These are phyloP conservation scores for Hymenopus coronatus DNA, from an alignment of 2,888 invertebrate species.

Conservation along the genomic window DNA sequence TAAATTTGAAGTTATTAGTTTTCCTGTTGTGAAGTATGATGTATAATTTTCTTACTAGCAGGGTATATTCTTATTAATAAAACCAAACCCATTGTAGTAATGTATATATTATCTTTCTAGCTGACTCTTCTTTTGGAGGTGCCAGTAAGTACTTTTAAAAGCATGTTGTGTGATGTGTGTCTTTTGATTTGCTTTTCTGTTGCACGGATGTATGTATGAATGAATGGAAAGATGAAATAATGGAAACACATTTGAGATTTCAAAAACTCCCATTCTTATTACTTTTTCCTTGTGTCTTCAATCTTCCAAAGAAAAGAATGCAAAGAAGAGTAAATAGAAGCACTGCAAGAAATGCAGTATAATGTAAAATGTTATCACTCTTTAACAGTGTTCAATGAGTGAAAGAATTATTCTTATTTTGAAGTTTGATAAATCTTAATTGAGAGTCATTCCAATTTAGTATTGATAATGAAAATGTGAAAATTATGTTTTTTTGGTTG, in stretches of 20 bases:
- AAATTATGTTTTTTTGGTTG: too few species aligned
- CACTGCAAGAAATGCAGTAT: too few species aligned
- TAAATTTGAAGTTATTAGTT: not conserved
- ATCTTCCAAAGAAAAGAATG: too few species aligned
- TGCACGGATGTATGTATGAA: not conserved
- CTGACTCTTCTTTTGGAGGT: conserved; percentile 51
- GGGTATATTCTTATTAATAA: not conserved
- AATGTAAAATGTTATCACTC: too few species aligned
- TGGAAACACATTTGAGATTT: not conserved
- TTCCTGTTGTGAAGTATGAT: not conserved
- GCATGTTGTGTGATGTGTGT: conserved; percentile 7
- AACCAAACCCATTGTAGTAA: not conserved
- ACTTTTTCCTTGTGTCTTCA: too few species aligned
- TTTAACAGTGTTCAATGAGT: too few species aligned
- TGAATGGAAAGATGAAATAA: not conserved
- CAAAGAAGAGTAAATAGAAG: too few species aligned
- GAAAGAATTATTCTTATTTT: too few species aligned
- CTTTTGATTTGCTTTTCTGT: not conserved
- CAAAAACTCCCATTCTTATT: too few species aligned
- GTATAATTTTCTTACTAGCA: not conserved
- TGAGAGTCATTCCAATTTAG: too few species aligned
- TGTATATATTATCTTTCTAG: conserved; percentile 25
- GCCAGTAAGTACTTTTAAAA: conserved; percentile 54
- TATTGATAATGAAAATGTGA: too few species aligned
- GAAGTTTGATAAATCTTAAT: too few species aligned